Base-by-base conservation (phyloP, 2,797 vertebrate species). In the Vespertilio murinus region DNA sequence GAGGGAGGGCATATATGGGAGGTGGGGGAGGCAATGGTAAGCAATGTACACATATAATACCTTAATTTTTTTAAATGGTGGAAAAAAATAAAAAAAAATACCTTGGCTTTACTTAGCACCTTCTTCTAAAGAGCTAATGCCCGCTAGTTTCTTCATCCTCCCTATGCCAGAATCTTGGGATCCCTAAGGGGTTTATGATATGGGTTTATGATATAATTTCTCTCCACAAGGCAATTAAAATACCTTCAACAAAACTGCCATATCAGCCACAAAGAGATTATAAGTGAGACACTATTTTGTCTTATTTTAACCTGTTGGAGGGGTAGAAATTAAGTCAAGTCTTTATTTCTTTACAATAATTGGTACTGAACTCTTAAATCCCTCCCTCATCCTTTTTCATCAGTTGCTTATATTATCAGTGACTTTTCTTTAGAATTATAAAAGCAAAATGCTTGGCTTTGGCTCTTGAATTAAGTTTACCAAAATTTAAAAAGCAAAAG, bases 381-480 rank as follows among this genome's bases (percentile, higher is more conserved):
- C 40, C 40, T 28, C 52, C 28, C n/a, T 20, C 73, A 33, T 75
- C 40, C 49, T 71, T 77, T 80, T 47, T 28, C 38, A 67, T 87
- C n/a, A 59, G 69, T 90, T 93, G 47, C 77, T 78, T 88, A 59
- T 5, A 70, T 86, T 40, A 80, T 54, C 73, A 83, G 1, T 78
- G 64, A 65, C 75, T 91, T 85, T 73, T 93, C 45, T 75, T 49
- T 75, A 64, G 45, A 69, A 35, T 3, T 42, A 20, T 17, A 14
- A 65, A 33, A 73, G 40, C 71, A 14, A n/a, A 33, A 64, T 64
- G 33, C 84, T 94, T 88, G 45, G 52, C 74, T 20, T 88, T 91
- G 42, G 49, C 56, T 95, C 64, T 95, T 92, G 49, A 91, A 78
- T 88, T 59, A 85, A 84, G 49, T 86, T 93, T 14, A 84, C 52